phyloP scores from a whole-genome alignment of 2,113 vertebrate species.

The Stigmatopora argus region DNA sequence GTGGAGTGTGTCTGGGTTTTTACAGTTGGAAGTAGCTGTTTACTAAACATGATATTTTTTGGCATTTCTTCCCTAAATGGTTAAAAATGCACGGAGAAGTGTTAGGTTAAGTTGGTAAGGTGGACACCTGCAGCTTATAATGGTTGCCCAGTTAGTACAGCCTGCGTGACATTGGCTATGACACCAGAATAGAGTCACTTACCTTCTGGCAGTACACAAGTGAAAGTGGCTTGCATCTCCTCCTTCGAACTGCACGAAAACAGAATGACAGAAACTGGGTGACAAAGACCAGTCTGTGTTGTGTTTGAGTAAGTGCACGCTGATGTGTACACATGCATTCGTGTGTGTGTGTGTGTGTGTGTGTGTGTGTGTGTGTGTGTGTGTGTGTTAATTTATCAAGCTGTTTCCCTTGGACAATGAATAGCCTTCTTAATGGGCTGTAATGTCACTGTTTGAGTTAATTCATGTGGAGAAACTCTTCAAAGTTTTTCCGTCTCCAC shows the following conservation, averaged over 20 bases:
- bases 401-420: constrained; percentile 35
- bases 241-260: constrained; percentile 28
- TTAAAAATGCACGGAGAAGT: background rate
- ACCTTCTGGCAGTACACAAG: constrained; percentile 7
- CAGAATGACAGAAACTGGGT: constrained; percentile 41
- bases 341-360: constrained; percentile 21
- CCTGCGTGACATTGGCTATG: constrained; percentile 38
- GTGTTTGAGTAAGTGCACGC: constrained; percentile 19
- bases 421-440: constrained; percentile 55
- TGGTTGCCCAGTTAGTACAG: constrained; percentile 30
- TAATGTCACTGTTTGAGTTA: constrained; percentile 56
- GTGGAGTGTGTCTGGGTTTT: background rate
- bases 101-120: constrained; percentile 7
- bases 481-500: constrained; percentile 59
- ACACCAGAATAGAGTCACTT: constrained; percentile 40
- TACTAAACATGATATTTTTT: background rate
- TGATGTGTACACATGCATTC: constrained; percentile 6
- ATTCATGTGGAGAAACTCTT: constrained; percentile 67
- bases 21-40: background rate
- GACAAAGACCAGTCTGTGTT: constrained; percentile 32
- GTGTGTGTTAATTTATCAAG: constrained; percentile 22
- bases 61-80: background rate
- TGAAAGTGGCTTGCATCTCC: constrained; percentile 14
- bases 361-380: too few species aligned
- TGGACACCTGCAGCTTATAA: constrained; percentile 36